A percentile compares a stretch with the other conserved stretches of the same genome.
These are phyloP conservation scores for Pipistrellus kuhlii DNA, from an alignment of 2,797 vertebrate species.

Conservation along the genomic window DNA sequence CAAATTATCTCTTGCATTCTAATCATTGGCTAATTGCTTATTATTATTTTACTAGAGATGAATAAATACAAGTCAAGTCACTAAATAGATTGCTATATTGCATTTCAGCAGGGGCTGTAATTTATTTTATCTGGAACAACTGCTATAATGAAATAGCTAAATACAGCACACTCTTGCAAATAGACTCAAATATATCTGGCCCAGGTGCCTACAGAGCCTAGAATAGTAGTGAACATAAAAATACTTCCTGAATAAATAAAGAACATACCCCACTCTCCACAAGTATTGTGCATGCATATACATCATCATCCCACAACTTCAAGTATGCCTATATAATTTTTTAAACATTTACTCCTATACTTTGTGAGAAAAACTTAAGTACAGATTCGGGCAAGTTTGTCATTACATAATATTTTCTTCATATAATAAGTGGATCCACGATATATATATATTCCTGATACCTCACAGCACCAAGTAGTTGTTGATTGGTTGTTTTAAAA, in stretches of 20 bases:
- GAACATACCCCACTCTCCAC: not conserved
- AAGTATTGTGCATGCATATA: not conserved
- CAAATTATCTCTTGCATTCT: conserved; percentile 68
- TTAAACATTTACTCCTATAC: not conserved
- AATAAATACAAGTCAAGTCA: conserved; percentile 54
- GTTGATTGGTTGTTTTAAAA: not conserved
- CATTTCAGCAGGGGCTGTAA: conserved; percentile 40
- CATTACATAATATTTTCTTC: not conserved
- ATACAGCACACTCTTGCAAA: not conserved
- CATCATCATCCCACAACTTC: not conserved
- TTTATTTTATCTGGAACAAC: conserved; percentile 49
- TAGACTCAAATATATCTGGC: not conserved
- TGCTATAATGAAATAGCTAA: not conserved
- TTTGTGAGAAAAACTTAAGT: not conserved
- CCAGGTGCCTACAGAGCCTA: not conserved
- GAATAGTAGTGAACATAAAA: not conserved
- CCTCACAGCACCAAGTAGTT: not conserved
- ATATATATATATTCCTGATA: not conserved
- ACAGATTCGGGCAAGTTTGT: not conserved
- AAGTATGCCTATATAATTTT: not conserved
- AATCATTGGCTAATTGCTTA: conserved; percentile 74
- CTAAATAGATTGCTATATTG: conserved; percentile 20
- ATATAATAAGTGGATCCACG: not conserved
- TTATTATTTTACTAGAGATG: conserved; percentile 72
- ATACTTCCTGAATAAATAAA: not conserved